These are phyloP conservation scores for Synchiropus splendidus DNA, from an alignment of 2,113 vertebrate genomes.

Conservation along the genomic window DNA sequence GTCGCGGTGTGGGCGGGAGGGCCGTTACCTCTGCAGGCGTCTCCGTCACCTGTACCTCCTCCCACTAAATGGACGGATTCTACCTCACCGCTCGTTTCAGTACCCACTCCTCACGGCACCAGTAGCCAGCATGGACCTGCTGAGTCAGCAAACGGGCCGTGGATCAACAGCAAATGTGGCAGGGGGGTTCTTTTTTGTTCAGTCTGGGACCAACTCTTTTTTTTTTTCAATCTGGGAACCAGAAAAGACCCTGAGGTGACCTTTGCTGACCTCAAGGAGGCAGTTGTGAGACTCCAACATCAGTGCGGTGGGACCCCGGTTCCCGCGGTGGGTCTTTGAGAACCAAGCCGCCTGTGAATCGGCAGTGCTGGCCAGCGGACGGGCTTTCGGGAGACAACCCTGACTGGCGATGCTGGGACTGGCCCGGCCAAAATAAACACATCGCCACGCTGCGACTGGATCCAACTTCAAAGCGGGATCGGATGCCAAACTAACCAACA, in stretches of 20 bases:
- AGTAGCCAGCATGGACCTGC: constrained; percentile 4
- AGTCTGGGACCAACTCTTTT: constrained; percentile 33
- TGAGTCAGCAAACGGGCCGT: neutral
- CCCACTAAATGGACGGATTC: constrained; percentile 44
- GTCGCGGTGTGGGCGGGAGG: constrained; percentile 1
- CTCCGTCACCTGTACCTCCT: constrained; percentile 2
- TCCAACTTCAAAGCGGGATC: constrained; percentile 3
- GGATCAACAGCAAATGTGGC: constrained; percentile 17
- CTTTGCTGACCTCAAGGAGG: constrained; percentile 7
- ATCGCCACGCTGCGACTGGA: too few relatives aligned
- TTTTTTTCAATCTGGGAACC: constrained; percentile 14
- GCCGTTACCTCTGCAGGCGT: constrained; percentile 6
- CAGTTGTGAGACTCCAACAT: constrained; percentile 9
- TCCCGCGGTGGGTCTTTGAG: constrained; percentile 5
- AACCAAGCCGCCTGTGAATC: constrained; percentile 11
- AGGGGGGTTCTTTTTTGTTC: constrained; percentile 3
- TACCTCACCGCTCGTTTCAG: constrained; percentile 57
- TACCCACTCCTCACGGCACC: constrained; percentile 24
- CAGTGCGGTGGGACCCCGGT: constrained; percentile 9
- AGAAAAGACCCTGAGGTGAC: constrained; percentile 1
- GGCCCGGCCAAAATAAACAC: constrained; percentile 6
- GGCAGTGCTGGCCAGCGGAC: constrained; percentile 18
- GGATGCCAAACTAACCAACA: constrained; percentile 7
- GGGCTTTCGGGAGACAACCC: neutral
- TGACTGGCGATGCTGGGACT: constrained; percentile 10